Evolutionary conservation across 2,113 vertebrate species (phyloP), one percentile per base, ranked within the genome.

Genomic region (Lathamus discolor): DNA sequence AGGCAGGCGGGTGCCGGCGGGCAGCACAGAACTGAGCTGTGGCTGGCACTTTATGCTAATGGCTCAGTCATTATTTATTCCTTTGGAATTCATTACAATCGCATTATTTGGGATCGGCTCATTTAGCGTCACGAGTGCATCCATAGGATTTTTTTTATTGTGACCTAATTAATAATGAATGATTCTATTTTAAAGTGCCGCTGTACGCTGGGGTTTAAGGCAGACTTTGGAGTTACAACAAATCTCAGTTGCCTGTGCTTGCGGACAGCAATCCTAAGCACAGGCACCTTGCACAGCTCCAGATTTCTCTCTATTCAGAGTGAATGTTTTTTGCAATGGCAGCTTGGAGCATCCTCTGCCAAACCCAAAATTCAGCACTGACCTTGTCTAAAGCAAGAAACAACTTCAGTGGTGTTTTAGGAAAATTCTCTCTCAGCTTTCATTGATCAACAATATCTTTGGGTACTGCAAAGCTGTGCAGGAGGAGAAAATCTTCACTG

Each of bases 21-120:
- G 92, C 94, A 92, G 83, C 27, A 5, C 79, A n/a, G 94, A 93
- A 90, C 90, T 94, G 94, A 93, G 92, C 90, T 94, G 85, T 72
- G 93, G 46, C 94, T 95, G 95, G 90, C 76, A 74, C 91, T 94
- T 95, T 90, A 95, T 91, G 96, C 90, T 82, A 95, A 91, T 93
- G 72, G 46, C 41, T 64, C 85, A 63, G 51, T 52, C 90, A 83
- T 94, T 92, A 77, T 83, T 96, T 97, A 81, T 95, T 95, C 80
- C 66, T 90, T 88, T 63, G 66, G 94, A 95, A 95, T 96, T 95
- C 81, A 94, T 96, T 96, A 94, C 68, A 54, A 13, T 70, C 39
- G 0, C 51, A 43, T 95, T 86, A 79, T 95, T 91, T 59, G 91
- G n/a, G 46, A 94, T 54, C 33, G 43, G 88, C 70, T 94, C 90